Percentiles rank a stretch among this genome's conserved stretches.
Evolutionary conservation across 1,140 invertebrate genomes (phyloP).

Genomic region (Heliconius congener): DNA sequence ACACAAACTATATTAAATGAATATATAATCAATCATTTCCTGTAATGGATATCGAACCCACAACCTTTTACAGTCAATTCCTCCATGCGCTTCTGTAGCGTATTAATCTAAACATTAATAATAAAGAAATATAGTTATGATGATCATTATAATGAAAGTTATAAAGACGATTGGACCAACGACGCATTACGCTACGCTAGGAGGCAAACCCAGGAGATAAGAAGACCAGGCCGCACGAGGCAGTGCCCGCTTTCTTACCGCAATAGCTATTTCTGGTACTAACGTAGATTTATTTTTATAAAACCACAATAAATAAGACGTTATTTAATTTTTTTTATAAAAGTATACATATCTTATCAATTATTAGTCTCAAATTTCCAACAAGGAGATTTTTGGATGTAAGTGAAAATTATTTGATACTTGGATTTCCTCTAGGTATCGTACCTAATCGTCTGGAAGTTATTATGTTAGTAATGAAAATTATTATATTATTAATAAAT

Average conservation of each 20-base stretch:
- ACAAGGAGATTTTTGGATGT: too few species aligned
- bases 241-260: background rate
- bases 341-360: background rate
- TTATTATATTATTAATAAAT: too few species aligned
- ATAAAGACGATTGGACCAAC: background rate
- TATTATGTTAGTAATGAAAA: too few species aligned
- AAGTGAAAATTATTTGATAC: too few species aligned
- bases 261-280: conserved; percentile 3
- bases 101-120: background rate
- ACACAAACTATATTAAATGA: background rate
- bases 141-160: background rate
- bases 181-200: background rate
- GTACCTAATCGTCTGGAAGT: too few species aligned
- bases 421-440: too few species aligned
- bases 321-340: too few species aligned
- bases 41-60: background rate
- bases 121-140: background rate
- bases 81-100: too few species aligned
- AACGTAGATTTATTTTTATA: background rate
- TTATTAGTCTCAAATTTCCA: background rate
- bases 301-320: background rate
- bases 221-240: conserved; percentile 15
- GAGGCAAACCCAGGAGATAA: conserved; percentile 19
- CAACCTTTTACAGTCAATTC: background rate
- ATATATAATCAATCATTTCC: background rate